phyloP scores from a whole-genome alignment of 2,888 invertebrate species.

The Philereme transversata region DNA sequence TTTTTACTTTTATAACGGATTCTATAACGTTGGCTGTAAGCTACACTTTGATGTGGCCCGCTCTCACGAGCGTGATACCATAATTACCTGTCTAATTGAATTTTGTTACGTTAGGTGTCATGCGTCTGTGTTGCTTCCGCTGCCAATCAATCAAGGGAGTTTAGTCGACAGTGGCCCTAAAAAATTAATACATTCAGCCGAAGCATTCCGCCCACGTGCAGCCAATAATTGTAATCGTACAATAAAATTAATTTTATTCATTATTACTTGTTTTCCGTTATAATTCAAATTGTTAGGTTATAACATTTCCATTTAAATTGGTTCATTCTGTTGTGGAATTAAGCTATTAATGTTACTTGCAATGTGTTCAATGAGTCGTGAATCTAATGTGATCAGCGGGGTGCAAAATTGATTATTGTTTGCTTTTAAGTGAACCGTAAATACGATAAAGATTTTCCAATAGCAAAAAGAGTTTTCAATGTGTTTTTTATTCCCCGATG shows the following conservation, averaged over 20 bases:
- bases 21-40: too few species aligned
- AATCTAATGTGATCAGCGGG: slow-evolving; percentile 24
- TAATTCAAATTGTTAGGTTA: slow-evolving; percentile 31
- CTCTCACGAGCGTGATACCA: too few species aligned
- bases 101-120: neutral
- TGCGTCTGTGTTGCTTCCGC: neutral
- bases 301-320: slow-evolving; percentile 52
- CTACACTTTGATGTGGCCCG: too few species aligned
- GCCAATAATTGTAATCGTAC: slow-evolving; percentile 24
- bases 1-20: too few species aligned
- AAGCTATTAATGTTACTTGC: slow-evolving; percentile 24
- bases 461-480: too few species aligned
- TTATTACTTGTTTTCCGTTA: slow-evolving; percentile 38
- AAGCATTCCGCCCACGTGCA: slow-evolving; percentile 29
- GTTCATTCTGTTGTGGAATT: slow-evolving; percentile 31
- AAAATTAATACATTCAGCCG: neutral
- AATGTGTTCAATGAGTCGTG: slow-evolving; percentile 24
- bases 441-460: too few species aligned
- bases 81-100: too few species aligned
- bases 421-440: neutral
- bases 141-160: neutral
- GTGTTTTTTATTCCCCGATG: too few species aligned
- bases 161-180: slow-evolving; percentile 8
- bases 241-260: slow-evolving; percentile 38
- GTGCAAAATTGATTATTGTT: slow-evolving; percentile 25